Evolutionary conservation across 1,140 invertebrate species (phyloP), one percentile per base, ranked within the genome.

Genomic region (Cotesia typhae): DNA sequence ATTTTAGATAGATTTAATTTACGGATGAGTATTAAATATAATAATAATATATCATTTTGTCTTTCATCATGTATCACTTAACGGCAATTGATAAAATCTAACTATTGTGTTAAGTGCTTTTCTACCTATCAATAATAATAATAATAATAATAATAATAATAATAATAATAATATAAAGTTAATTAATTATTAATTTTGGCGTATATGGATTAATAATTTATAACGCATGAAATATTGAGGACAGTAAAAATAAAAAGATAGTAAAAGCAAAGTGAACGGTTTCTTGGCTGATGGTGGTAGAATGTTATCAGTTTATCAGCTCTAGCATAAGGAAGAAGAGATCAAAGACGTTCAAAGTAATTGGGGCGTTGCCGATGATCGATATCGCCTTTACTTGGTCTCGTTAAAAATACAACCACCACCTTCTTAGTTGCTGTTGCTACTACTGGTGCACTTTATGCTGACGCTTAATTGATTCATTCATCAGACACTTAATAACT

Each of bases 281-380:
- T 67, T 57, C 66, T 74, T 67, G 71, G 59, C 66, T 28, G 28
- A 28, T 28, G 57, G 20, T 63, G 71, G 41, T 9, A 47, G 60
- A 71, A 74, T 74, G 74, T 78, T 80, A 76, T 79, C 73, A 75
- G 75, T 73, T 79, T 76, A 79, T 79, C 77, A 74, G 70, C 17
- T 14, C n/a, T n/a, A 14, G 12, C 57, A 63, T 47, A 10, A 47
- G 41, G 41, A 47, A 37, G 47, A 69, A 53, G 67, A 67, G 78
- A 76, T 78, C 79, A 77, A 79, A 78, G 79, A 67, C 35, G 10
- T 64, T 72, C 60, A 28, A 36, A 75, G 70, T 75, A 75, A 70
- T 72, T 72, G 70, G 73, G 70, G 66, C 73, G 69, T 67, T 72
- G 37, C 59, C 55, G 36, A 17, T 47, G 36, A 64, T 68, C 47